Percentiles rank a stretch among this genome's conserved stretches.
Evolutionary conservation across 2,888 invertebrate genomes (phyloP).

Genomic region (Neocrepidodera transversa): DNA sequence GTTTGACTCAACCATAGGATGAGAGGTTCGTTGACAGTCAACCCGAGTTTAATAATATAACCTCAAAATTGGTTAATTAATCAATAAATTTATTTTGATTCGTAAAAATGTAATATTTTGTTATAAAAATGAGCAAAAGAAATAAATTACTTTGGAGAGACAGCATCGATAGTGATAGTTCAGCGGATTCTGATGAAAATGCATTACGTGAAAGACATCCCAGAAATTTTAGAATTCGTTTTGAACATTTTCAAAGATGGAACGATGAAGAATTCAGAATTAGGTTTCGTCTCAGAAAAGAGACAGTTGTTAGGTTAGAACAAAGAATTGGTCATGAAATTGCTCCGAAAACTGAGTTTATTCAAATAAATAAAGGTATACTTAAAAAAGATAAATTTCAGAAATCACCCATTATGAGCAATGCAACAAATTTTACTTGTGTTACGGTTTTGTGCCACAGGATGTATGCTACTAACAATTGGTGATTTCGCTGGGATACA

Average conservation of each 20-base stretch:
- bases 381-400: neutral
- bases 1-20: no score
- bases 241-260: neutral
- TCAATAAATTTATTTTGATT: no score
- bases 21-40: no score
- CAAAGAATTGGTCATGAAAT: neutral
- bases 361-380: neutral
- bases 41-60: no score
- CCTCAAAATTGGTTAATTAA: no score
- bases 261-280: neutral
- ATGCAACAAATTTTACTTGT: conserved; percentile 17
- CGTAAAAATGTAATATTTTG: no score
- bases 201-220: neutral
- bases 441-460: conserved; percentile 25
- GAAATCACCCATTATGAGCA: neutral
- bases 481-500: conserved; percentile 23
- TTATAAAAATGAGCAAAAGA: no score
- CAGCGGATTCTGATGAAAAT: neutral
- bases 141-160: neutral
- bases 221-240: neutral
- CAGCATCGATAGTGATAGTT: neutral
- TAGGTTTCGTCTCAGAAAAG: no score
- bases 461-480: conserved; percentile 12
- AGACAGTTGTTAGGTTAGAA: neutral
- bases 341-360: neutral